A percentile compares a stretch with the other conserved stretches of the same genome.
phyloP scores from a whole-genome alignment of 2,888 invertebrate species.

The Epistrophe eligans region DNA sequence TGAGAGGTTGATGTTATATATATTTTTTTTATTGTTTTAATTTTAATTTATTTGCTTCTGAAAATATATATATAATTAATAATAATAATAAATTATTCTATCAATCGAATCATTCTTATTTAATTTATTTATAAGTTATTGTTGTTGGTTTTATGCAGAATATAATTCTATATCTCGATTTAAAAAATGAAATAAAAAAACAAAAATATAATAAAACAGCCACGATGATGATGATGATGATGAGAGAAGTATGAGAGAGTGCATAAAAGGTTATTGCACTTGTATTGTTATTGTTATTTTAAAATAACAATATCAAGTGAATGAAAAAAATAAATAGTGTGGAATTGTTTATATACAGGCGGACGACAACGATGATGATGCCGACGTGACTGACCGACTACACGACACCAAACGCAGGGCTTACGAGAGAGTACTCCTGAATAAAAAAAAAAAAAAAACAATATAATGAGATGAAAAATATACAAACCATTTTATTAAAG shows the following conservation, averaged over 20 bases:
- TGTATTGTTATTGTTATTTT: constrained; percentile 71
- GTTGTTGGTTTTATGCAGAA: constrained; percentile 20
- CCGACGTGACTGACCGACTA: not conserved
- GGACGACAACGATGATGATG: no score
- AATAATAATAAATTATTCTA: constrained; percentile 41
- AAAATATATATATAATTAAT: not conserved
- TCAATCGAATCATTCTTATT: constrained; percentile 40
- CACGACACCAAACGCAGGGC: not conserved
- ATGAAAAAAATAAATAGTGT: constrained; percentile 51
- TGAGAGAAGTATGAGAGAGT: constrained; percentile 55
- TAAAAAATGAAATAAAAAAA: not conserved
- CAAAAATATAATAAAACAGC: constrained; percentile 4
- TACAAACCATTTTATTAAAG: constrained; percentile 1
- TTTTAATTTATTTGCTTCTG: constrained; percentile 1
- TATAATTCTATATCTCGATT: constrained; percentile 10
- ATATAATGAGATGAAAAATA: constrained; percentile 11
- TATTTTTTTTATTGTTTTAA: constrained; percentile 12
- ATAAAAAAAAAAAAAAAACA: not conserved
- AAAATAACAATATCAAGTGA: constrained; percentile 59
- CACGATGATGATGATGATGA: constrained; percentile 4
- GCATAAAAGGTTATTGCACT: constrained; percentile 73
- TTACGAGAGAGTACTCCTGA: not conserved
- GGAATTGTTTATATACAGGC: constrained; percentile 16
- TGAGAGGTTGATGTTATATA: constrained; percentile 32
- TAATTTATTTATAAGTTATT: constrained; percentile 48